Evolutionary conservation across 2,113 vertebrate genomes (phyloP).

Genomic region (Albula goreensis): DNA sequence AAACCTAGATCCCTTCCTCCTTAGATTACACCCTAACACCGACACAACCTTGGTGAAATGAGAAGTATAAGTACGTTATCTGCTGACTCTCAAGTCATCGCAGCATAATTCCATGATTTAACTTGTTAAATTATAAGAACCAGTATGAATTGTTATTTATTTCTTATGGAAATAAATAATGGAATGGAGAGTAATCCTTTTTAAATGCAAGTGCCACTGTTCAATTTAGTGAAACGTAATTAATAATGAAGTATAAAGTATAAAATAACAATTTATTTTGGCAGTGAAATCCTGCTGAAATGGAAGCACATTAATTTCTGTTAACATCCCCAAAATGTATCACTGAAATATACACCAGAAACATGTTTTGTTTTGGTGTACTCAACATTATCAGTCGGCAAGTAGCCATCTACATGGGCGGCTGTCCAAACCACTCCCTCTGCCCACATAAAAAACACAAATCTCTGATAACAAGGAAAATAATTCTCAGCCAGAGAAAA

Average conservation of each 20-base stretch:
- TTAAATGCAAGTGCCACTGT: too few species aligned
- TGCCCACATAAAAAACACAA: neutral
- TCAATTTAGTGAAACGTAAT: too few species aligned
- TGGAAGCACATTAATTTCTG: neutral
- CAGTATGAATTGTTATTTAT: too few species aligned
- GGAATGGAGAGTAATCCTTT: too few species aligned
- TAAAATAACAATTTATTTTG: neutral
- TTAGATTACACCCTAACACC: too few species aligned
- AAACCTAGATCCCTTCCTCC: too few species aligned
- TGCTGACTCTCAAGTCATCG: too few species aligned
- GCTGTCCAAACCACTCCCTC: neutral
- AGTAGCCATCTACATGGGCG: neutral
- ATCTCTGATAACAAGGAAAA: neutral
- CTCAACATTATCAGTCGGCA: neutral
- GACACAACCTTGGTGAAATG: too few species aligned
- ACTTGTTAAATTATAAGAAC: too few species aligned
- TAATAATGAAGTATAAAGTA: neutral
- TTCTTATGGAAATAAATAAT: too few species aligned
- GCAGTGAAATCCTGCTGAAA: neutral
- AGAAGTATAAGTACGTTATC: too few species aligned
- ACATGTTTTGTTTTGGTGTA: neutral
- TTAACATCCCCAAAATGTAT: neutral
- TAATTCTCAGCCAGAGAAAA: neutral
- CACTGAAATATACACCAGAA: neutral
- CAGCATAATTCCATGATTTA: too few species aligned